Evolutionary conservation across 2,797 vertebrate species (phyloP), one percentile per base, ranked within the genome.

Genomic region (Anguilla anguilla): DNA sequence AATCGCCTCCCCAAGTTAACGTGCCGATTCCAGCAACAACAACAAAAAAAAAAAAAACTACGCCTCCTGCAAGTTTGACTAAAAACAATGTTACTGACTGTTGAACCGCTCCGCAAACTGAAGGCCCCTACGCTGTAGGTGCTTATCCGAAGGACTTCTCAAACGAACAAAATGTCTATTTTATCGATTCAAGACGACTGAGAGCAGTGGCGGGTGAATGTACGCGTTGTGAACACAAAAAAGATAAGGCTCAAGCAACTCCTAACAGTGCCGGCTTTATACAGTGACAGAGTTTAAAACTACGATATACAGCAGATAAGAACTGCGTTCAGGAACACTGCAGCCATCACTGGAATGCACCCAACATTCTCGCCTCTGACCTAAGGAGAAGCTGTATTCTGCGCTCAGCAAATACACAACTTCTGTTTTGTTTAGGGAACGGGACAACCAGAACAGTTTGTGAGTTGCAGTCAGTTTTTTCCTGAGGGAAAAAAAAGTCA

Each of bases 221-320:
- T 74, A 19, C 25, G 59, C 43, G 22, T 35, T 35, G 64, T 49
- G 28, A 83, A 17, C 31, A 43, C 17, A 77, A 39, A 35, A 79
- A 53, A 64, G 86, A 89, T 86, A 86, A n/a, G 39, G 82, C 11
- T 90, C 90, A 89, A 85, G 88, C 90, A 87, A 90, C 92, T 87
- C 46, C 79, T 25, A 10, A 51, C 17, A 3, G 46, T 3, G 43
- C 17, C 6, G 2, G 74, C 74, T 7, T 15, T 39, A 17, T 77
- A 77, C 15, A 4, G 74, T 19, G 11, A 35, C 35, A 35, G 39
- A 77, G 72, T 77, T 3, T 28, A 5, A 64, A 72, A 72, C 67
- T 72, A 77, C 13, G 17, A 82, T 6, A 10, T 11, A 35, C 43
- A 46, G 43, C 28, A 25, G 15, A n/a, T 22, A 51, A 82, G 79